Evolutionary conservation across 2,888 invertebrate species (phyloP).

Genomic region (Gerris lacustris): DNA sequence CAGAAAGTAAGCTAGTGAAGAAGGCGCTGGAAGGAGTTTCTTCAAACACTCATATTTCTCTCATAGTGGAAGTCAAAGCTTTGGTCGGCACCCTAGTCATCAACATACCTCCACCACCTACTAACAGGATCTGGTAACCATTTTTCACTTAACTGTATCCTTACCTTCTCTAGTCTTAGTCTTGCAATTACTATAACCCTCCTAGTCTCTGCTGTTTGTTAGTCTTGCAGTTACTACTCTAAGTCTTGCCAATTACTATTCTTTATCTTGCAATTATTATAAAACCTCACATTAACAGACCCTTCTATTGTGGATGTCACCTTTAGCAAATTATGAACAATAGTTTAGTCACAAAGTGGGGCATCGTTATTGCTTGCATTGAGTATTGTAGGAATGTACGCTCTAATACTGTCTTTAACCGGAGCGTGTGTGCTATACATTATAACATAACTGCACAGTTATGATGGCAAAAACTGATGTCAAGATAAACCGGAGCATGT

Average conservation of each 20-base stretch:
- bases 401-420: no score
- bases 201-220: no score
- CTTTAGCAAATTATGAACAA: no score
- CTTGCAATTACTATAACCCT: constrained; percentile 11
- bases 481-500: no score
- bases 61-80: constrained; percentile 70
- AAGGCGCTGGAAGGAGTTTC: constrained; percentile 82
- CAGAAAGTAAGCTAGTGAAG: constrained; percentile 75
- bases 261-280: constrained; percentile 11
- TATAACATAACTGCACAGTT: no score
- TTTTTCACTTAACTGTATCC: constrained; percentile 1
- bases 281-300: no score
- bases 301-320: no score
- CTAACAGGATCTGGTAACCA: constrained; percentile 70
- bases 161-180: background rate
- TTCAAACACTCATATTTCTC: constrained; percentile 72
- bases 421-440: no score
- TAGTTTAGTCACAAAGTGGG: no score
- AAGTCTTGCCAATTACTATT: constrained; percentile 6
- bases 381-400: no score
- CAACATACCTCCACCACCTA: constrained; percentile 79
- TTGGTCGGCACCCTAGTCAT: constrained; percentile 65
- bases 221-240: constrained; percentile 8
- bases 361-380: no score
- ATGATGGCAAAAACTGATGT: no score